Evolutionary conservation across 2,797 vertebrate genomes (phyloP).

Genomic region (Tamandua tetradactyla): DNA sequence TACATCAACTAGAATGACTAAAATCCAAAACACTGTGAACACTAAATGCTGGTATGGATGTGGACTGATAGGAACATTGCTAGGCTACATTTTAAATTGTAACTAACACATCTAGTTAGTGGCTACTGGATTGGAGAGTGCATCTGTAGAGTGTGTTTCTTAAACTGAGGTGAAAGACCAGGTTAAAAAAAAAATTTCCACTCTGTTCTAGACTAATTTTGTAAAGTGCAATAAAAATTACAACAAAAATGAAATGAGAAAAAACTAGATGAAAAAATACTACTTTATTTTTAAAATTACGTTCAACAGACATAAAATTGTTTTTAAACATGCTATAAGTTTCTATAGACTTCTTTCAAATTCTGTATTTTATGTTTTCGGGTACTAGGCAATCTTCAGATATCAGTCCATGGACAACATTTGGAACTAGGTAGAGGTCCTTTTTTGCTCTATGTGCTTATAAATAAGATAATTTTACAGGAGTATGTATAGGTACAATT

Average conservation of each 20-base stretch:
- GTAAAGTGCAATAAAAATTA: slow-evolving; percentile 27
- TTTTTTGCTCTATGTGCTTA: background rate
- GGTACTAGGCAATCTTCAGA: background rate
- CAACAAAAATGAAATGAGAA: background rate
- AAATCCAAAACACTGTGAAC: too few species aligned
- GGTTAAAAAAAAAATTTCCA: slow-evolving; percentile 4
- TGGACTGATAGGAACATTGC: too few species aligned
- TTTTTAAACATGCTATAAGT: slow-evolving; percentile 26
- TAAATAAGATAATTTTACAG: slow-evolving; percentile 45
- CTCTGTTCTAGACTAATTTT: slow-evolving; percentile 35
- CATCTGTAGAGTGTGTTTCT: background rate
- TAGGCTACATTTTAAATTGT: background rate
- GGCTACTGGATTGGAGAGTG: background rate
- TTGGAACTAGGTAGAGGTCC: background rate
- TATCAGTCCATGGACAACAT: background rate
- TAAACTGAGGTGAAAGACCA: slow-evolving; percentile 33
- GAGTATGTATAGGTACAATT: slow-evolving; percentile 54
- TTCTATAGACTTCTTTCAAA: background rate
- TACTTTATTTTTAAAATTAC: background rate
- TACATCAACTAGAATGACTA: too few species aligned
- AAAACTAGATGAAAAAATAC: background rate
- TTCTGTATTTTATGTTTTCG: background rate
- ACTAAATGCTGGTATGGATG: too few species aligned
- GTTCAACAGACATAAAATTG: slow-evolving; percentile 43
- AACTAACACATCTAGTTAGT: background rate